Base-by-base conservation (phyloP, 1,140 invertebrate genomes). In the Onthophagus taurus region DNA sequence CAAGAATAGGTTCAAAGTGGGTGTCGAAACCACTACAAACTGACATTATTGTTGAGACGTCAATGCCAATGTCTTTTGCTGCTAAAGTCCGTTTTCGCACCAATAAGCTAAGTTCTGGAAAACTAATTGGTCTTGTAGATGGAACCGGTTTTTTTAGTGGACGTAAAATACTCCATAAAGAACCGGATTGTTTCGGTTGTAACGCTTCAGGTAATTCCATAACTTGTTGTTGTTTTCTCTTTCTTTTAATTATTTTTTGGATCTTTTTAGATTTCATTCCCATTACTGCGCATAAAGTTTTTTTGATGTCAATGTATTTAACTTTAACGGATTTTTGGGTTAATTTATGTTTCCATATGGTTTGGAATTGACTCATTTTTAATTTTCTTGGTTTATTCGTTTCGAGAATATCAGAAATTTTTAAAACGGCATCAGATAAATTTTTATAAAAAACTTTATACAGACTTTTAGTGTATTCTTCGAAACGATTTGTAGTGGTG, bases 1-100 rank as follows among this genome's bases (percentile, higher is more conserved):
- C n/a, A n/a, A n/a, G n/a, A n/a, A n/a, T n/a, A n/a, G n/a, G n/a
- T n/a, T n/a, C n/a, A n/a, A n/a, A n/a, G n/a, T n/a, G n/a, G n/a
- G n/a, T n/a, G n/a, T n/a, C n/a, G n/a, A n/a, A n/a, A n/a, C n/a
- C n/a, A n/a, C n/a, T n/a, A n/a, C n/a, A n/a, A n/a, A n/a, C n/a
- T n/a, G 38, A 41, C 38, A 41, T 41, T 12, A 41, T 29, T 9
- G 21, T 41, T 14, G 21, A 21, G 4, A 41, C n/a, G 29, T 41
- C 38, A 6, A 23, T 26, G 14, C 8, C 13, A 14, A 26, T 5
- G 18, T 8, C 12, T 11, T 26, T 41, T 1, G 9, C 14, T n/a
- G n/a, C n/a, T n/a, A n/a, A n/a, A 2, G 14, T 20, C n/a, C 17
- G 20, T 16, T 29, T 41, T 12, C 16, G 21, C 2, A 26, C 9